Evolutionary conservation across 2,113 vertebrate species (phyloP).

Genomic region (Takifugu flavidus): DNA sequence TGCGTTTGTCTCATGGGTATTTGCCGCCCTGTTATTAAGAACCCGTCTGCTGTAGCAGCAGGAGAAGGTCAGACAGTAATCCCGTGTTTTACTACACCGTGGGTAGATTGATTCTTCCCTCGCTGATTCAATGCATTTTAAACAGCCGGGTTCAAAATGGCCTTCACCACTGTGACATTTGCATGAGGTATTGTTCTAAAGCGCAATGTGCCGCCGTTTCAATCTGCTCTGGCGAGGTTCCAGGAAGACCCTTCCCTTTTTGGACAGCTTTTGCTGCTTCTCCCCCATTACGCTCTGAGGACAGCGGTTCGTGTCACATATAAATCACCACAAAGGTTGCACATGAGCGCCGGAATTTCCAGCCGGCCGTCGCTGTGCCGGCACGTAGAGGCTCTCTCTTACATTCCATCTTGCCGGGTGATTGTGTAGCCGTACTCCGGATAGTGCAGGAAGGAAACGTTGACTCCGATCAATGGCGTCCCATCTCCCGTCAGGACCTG

Average conservation of each 20-base stretch:
- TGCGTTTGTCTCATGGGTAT: conserved; percentile 46
- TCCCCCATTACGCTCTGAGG: conserved; percentile 1
- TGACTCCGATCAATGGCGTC: conserved; percentile 96
- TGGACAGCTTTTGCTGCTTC: conserved; percentile 12
- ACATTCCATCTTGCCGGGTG: conserved; percentile 98
- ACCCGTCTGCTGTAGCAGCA: conserved; percentile 41
- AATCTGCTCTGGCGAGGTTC: conserved; percentile 39
- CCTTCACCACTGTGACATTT: conserved; percentile 64
- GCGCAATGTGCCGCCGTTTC: conserved; percentile 47
- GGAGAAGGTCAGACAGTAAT: conserved; percentile 69
- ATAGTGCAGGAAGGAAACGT: conserved; percentile 95
- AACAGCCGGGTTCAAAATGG: conserved; percentile 67
- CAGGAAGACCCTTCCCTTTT: conserved; percentile 28
- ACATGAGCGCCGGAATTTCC: neutral
- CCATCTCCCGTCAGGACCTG: conserved; percentile 95
- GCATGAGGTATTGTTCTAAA: conserved; percentile 63
- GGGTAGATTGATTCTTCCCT: conserved; percentile 66
- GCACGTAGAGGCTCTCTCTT: conserved; percentile 52
- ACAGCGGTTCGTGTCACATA: neutral
- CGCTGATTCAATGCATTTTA: conserved; percentile 74
- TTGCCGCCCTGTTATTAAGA: conserved; percentile 46
- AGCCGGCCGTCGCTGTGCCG: neutral
- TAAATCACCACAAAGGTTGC: conserved; percentile 9
- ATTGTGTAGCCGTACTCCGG: conserved; percentile 90
- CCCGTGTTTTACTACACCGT: conserved; percentile 66